phyloP scores from a whole-genome alignment of 2,113 vertebrate genomes.

The Caranx ignobilis region DNA sequence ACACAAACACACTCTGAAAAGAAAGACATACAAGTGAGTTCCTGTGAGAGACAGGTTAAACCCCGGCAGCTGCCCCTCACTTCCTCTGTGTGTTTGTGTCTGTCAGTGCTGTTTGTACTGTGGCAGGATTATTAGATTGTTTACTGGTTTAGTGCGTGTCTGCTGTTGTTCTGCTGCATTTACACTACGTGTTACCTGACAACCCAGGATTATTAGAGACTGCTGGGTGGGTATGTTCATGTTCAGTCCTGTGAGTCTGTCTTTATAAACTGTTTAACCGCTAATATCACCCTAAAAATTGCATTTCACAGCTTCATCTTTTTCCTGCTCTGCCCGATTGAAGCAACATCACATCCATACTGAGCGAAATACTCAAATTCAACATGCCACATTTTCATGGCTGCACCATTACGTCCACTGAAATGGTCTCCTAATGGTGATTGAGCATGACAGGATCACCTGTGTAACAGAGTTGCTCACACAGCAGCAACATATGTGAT shows the following conservation, averaged over 20 bases:
- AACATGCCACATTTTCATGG: constrained; percentile 18
- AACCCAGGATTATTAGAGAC: constrained; percentile 23
- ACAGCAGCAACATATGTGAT: too few relatives aligned
- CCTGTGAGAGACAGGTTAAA: constrained; percentile 26
- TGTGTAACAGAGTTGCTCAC: too few relatives aligned
- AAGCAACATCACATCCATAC: constrained; percentile 36
- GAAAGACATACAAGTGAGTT: constrained; percentile 14
- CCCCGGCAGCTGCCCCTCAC: constrained; percentile 2
- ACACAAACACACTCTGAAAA: neutral
- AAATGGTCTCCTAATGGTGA: constrained; percentile 31
- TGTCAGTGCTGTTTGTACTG: constrained; percentile 45
- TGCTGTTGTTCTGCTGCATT: constrained; percentile 57
- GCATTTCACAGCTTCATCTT: constrained; percentile 1
- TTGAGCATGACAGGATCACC: constrained; percentile 23
- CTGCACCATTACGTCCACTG: neutral
- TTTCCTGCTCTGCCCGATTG: constrained; percentile 40
- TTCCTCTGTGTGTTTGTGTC: constrained; percentile 26
- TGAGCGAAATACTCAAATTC: constrained; percentile 39
- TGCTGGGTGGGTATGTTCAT: constrained; percentile 11
- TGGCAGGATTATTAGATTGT: constrained; percentile 60
- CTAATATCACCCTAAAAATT: constrained; percentile 8
- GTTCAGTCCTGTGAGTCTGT: constrained; percentile 11
- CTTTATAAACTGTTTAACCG: constrained; percentile 33
- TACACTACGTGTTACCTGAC: constrained; percentile 28
- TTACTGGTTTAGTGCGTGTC: constrained; percentile 58